These are phyloP conservation scores for Scalopus aquaticus DNA, from an alignment of 2,113 vertebrate genomes.

Conservation along the genomic window DNA sequence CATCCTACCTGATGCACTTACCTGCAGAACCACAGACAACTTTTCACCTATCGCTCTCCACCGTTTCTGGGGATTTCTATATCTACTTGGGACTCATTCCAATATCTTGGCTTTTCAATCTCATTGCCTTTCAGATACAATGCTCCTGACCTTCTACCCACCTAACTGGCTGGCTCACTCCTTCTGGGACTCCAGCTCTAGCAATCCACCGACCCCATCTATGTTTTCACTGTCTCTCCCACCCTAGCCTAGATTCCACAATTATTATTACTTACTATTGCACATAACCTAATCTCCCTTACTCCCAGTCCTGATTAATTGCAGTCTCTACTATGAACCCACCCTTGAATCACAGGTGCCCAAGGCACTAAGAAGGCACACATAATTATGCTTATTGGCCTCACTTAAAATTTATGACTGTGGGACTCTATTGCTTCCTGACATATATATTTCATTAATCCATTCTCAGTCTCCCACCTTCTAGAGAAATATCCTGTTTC, in stretches of 20 bases:
- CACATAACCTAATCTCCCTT: neutral
- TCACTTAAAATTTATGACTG: neutral
- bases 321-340: neutral
- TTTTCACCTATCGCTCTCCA: neutral
- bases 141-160: neutral
- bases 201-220: neutral
- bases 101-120: neutral
- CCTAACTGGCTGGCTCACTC: neutral
- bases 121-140: neutral
- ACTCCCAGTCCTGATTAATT: neutral
- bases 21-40: neutral
- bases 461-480: neutral
- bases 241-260: neutral
- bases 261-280: neutral
- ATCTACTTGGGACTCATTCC: neutral
- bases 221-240: neutral
- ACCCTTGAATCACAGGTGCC: neutral
- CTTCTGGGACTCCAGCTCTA: neutral
- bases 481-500: neutral
- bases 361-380: neutral
- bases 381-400: neutral
- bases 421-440: neutral
- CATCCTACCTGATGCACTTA: neutral
- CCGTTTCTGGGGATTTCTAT: neutral
- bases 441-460: neutral